Conservation (phyloP, 2,113 vertebrate species). For the Chrysochloris asiatica region DNA sequence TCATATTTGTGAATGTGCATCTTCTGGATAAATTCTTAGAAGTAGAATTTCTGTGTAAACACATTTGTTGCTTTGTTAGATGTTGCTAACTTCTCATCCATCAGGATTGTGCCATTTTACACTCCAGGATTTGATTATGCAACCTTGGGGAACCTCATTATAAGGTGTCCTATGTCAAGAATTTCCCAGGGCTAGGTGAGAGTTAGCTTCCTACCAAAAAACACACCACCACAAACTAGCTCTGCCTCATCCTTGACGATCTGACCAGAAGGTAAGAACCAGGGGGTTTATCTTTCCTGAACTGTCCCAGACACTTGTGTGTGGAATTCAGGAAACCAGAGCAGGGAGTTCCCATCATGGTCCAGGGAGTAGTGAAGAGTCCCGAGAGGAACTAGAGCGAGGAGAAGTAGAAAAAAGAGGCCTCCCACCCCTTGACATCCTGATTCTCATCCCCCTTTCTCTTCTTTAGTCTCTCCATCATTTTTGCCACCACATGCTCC, state of each 20-base stretch:
- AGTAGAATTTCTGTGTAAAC: background rate
- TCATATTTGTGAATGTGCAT: background rate
- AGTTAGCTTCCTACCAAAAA: background rate
- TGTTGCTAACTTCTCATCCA: background rate
- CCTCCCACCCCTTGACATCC: background rate
- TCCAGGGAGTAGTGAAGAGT: no score
- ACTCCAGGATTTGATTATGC: background rate
- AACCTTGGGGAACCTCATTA: background rate
- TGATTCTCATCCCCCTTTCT: background rate
- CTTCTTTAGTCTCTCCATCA: background rate
- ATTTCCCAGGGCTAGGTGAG: background rate
- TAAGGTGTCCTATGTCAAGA: background rate
- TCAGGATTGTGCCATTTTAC: background rate
- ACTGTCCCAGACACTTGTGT: background rate
- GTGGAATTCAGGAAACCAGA: background rate
- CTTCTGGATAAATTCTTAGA: conserved; percentile 23
- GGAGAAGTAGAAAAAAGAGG: no score
- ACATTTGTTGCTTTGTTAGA: background rate
- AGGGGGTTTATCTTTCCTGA: background rate
- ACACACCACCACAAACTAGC: background rate
- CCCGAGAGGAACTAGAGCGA: background rate
- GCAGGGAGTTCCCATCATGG: background rate
- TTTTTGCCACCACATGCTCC: background rate
- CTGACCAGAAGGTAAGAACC: background rate
- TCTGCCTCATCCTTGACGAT: background rate